Evolutionary conservation across 2,113 vertebrate species (phyloP), one percentile per base, ranked within the genome.

Genomic region (Podarcis muralis): DNA sequence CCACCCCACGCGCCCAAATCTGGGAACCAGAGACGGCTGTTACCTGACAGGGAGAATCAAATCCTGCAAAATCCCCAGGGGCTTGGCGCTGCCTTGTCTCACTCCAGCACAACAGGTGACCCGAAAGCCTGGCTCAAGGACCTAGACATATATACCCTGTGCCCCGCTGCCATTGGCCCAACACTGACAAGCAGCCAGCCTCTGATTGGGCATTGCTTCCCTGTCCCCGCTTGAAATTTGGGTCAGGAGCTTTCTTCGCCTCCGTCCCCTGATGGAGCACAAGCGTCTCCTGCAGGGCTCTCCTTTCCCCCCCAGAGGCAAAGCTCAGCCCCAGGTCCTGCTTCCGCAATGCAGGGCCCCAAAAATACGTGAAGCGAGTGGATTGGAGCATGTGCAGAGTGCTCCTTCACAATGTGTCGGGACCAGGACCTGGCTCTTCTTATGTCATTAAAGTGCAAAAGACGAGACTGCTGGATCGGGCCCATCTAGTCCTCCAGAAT

Each of bases 11-110:
- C 43, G 18, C 32, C 20, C 48, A 59, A 4, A 62, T 18, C 65
- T 71, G 0, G 40, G 18, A 62, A 2, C 18, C 0, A 23, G 23
- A 3, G 0, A 1, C 2, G 5, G 8, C 11, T 6, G 8, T 87
- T 89, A 90, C 88, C 88, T 86, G 88, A 68, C 25, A 25, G 62
- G 23, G 69, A 81, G 88, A 90, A 90, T 6, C 9, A 32, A 11
- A 75, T 83, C 69, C 79, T 82, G 87, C 43, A 57, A 22, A 35
- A 48, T 71, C 27, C 77, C 85, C 62, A 16, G 83, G 74, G 81
- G 59, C 12, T 68, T n/a, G 8, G 37, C 15, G 43, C n/a, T 80
- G 53, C 83, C 83, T 81, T 43, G 37, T 86, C 83, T 90, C 65
- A 9, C 88, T 37, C 72, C 84, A 65, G 62, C 32, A 71, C 71